Base-by-base conservation (phyloP, 2,888 invertebrate species). In the Erpobdella octoculata region DNA sequence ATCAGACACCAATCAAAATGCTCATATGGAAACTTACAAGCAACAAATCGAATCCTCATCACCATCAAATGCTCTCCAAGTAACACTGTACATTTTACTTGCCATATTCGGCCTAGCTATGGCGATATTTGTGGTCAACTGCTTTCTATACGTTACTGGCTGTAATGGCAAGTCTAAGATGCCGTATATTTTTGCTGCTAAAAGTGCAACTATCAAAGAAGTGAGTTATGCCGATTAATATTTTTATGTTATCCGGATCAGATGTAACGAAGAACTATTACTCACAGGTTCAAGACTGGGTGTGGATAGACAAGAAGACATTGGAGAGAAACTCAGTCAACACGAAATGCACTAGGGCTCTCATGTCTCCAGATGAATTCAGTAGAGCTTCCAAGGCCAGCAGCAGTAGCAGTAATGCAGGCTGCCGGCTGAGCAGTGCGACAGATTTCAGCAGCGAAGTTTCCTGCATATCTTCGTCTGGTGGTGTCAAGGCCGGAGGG, bases 21-120 rank as follows among this genome's bases (percentile, higher is more conserved):
- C 28, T 28, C 53, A 53, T n/a, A 21, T 53, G 53, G 53, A 53
- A 28, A 21, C 53, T 0, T 28, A 25, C 8, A 21, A 21, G 21
- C 28, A 21, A 21, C 53, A 53, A 28, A 6, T 53, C 1, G 53
- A 28, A 37, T 67, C 67, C 15, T 67, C 31, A 25, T 67, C 67
- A 25, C 46, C 67, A 8, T 67, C 67, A 87, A 90, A 91, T 0
- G 90, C 93, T 0, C 87, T 95, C 75, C 93, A 94, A 85, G 91
- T 95, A 71, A 94, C 93, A 80, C 92, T 96, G 91, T 95, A 94
- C 83, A 91, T 94, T 58, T 86, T 96, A 12, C 86, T 96, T 69
- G 93, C 92, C 3, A 92, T 93, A 41, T 95, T 96, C 85, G 92
- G 93, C 81, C 90, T 94, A 79, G 94, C 94, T 64, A 93, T 95